A percentile compares a stretch with the other conserved stretches of the same genome.
phyloP scores from a whole-genome alignment of 2,797 vertebrate species.

The Rhynchotus rufescens region DNA sequence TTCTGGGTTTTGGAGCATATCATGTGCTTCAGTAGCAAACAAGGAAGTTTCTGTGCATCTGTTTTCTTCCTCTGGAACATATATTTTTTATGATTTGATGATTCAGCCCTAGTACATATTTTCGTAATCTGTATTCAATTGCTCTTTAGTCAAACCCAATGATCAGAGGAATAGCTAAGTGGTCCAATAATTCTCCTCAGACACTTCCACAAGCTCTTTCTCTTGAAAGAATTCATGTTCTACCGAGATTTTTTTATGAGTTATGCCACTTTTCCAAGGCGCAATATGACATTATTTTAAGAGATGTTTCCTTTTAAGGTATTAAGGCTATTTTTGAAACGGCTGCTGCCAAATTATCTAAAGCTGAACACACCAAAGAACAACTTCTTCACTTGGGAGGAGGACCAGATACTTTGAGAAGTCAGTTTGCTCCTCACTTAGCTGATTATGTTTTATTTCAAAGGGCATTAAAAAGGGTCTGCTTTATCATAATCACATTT shows the following conservation, averaged over 20 bases:
- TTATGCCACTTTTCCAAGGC: not conserved
- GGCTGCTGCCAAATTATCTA: not conserved
- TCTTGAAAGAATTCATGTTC: not conserved
- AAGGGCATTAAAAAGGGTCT: not conserved
- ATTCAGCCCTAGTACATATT: not conserved
- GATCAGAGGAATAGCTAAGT: not conserved
- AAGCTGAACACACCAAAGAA: not conserved
- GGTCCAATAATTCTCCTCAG: not conserved
- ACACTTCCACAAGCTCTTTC: not conserved
- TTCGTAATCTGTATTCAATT: not conserved
- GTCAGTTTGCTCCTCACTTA: not conserved
- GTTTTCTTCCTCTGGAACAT: not conserved
- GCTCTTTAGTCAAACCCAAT: not conserved
- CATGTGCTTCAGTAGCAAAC: not conserved
- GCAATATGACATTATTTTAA: not conserved
- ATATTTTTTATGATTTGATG: not conserved
- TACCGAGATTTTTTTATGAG: not conserved
- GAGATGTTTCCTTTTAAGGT: slow-evolving; percentile 2
- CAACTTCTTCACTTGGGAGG: not conserved
- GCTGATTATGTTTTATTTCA: not conserved
- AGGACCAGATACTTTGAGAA: not conserved
- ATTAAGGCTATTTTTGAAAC: not conserved
- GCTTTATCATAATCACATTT: not conserved
- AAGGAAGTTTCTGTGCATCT: not conserved
- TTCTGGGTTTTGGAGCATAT: not conserved